Percentiles rank a stretch among this genome's conserved stretches.
phyloP scores from a whole-genome alignment of 2,113 vertebrate species.

The Phasianus colchicus region DNA sequence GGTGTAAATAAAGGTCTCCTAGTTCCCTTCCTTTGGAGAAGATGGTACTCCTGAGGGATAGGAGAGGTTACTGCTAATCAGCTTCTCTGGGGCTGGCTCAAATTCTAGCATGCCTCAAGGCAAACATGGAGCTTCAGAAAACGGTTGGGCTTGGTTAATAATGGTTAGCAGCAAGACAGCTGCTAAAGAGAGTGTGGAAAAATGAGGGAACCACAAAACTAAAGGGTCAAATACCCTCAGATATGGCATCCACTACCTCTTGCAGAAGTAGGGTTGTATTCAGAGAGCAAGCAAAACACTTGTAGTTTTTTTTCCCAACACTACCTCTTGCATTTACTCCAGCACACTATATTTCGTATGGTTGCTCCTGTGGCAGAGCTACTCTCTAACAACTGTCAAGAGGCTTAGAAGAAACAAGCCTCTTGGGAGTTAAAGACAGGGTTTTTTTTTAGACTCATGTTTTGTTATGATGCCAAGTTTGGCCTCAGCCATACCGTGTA shows the following conservation, averaged over 20 bases:
- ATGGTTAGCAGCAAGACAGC: neutral
- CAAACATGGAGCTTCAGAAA: neutral
- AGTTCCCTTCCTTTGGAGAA: neutral
- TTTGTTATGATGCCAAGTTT: constrained; percentile 50
- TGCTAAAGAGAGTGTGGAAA: neutral
- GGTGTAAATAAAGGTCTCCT: neutral
- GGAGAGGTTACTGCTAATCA: neutral
- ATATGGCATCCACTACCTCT: neutral
- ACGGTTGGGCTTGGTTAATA: neutral
- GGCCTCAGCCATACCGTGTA: neutral
- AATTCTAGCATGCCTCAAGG: neutral
- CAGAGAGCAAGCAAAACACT: neutral
- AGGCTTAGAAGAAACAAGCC: neutral
- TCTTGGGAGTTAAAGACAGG: constrained; percentile 5
- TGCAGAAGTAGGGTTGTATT: neutral
- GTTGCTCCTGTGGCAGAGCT: constrained; percentile 32
- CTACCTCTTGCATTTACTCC: constrained; percentile 31
- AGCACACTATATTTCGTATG: neutral
- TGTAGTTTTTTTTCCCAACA: neutral
- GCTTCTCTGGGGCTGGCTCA: neutral
- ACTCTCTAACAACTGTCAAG: constrained; percentile 15
- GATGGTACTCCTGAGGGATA: neutral
- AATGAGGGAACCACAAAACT: neutral
- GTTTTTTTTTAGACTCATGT: neutral
- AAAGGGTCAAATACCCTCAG: neutral